Percentiles rank a stretch among this genome's conserved stretches.
Conservation (phyloP, 2,113 vertebrate species). For the Mastomys coucha region DNA sequence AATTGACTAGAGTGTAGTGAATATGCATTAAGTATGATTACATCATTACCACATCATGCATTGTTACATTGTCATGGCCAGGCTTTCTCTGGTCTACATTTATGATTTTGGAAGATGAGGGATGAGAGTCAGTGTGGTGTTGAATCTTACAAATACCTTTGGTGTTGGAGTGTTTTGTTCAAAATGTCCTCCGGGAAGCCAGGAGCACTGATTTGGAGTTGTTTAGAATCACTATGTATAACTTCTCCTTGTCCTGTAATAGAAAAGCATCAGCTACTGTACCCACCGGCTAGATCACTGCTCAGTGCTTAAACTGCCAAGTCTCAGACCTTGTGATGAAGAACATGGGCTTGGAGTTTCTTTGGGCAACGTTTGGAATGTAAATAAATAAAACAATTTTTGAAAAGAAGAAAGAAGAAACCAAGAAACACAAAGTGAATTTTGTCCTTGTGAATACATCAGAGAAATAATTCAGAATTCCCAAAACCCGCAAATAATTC, state of each 20-base stretch:
- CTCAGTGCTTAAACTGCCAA: neutral
- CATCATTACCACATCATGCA: neutral
- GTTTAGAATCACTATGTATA: neutral
- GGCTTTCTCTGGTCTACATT: neutral
- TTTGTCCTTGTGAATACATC: neutral
- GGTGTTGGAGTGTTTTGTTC: neutral
- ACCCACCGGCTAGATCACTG: neutral
- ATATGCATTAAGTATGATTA: neutral
- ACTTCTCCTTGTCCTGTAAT: neutral
- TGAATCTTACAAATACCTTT: neutral
- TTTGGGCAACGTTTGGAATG: too few relatives aligned
- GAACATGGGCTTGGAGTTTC: neutral
- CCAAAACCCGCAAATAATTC: neutral
- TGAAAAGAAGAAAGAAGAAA: neutral
- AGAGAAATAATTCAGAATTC: slow-evolving; percentile 9
- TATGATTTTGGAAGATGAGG: neutral
- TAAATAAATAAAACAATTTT: too few relatives aligned
- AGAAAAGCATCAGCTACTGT: neutral
- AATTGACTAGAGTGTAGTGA: neutral
- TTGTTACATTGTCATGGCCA: neutral
- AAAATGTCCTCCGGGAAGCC: neutral
- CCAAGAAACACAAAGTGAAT: neutral
- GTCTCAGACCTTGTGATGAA: neutral
- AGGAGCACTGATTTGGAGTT: neutral
- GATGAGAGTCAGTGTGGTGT: neutral